Evolutionary conservation across 1,140 invertebrate species (phyloP), one percentile per base, ranked within the genome.

Genomic region (Cryptotermes secundus): DNA sequence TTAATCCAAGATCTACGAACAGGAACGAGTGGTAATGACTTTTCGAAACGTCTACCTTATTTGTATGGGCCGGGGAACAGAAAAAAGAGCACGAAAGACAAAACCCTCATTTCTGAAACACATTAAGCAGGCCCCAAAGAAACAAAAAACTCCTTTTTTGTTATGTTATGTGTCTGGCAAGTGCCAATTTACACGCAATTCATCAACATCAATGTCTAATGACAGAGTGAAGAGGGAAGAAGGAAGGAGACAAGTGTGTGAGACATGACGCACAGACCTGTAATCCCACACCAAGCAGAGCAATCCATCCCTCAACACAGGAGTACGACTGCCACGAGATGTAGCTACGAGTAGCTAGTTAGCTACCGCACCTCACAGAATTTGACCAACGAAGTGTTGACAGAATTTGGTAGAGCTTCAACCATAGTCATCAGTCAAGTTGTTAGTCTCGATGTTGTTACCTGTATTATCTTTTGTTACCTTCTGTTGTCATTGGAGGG

Each of bases 341-440:
- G 53, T 59, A 59, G 53, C n/a, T n/a, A n/a, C n/a, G n/a, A n/a
- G n/a, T n/a, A n/a, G n/a, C 53, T 59, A 59, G n/a, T 72, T 72
- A 72, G 59, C 12, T 72, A 72, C 9, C 59, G n/a, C n/a, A 72
- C 53, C 53, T 59, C 59, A 72, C 26, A 72, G 59, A 72, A 72
- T 14, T 72, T 72, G 59, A 72, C 59, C 59, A 72, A 72, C n/a
- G 59, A 72, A 72, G 59, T 72, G 59, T 31, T 31, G 59, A 72
- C 59, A 72, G n/a, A 72, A 31, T 6, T 72, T 72, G 7, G 26
- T 31, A n/a, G 6, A 72, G 59, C 59, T 72, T 72, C 59, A 72
- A 31, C 59, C 59, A 31, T 12, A 72, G 14, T 31, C 59, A 72
- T 72, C 59, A 72, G 59, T 72, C 59, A 72, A 72, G 53, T 22